phyloP scores from a whole-genome alignment of 2,797 vertebrate genomes.

The Macropodus opercularis region DNA sequence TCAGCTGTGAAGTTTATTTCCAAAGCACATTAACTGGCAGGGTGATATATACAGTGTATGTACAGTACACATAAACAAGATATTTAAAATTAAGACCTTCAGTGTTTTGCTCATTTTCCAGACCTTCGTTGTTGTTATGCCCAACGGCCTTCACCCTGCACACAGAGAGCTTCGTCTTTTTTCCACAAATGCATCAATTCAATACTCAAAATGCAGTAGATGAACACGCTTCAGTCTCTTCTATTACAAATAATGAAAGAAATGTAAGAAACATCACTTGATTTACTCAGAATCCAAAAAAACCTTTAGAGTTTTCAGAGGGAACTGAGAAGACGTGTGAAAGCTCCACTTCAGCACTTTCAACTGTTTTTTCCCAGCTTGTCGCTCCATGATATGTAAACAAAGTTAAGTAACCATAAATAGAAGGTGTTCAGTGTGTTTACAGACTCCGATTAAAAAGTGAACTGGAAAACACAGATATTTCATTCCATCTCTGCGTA shows the following conservation, averaged over 20 bases:
- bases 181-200: no score
- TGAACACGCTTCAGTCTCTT: no score
- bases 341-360: background rate
- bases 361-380: background rate
- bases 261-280: no score
- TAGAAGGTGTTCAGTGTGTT: background rate
- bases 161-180: no score
- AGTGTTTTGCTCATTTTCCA: background rate
- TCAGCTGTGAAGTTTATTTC: conserved; percentile 31
- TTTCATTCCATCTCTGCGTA: no score
- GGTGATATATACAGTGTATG: background rate
- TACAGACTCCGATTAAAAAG: background rate
- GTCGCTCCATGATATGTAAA: background rate
- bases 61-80: background rate
- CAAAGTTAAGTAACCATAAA: background rate
- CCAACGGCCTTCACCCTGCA: no score
- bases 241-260: no score
- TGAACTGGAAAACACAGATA: background rate
- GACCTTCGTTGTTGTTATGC: background rate
- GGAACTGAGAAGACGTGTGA: background rate
- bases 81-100: background rate
- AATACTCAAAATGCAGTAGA: no score
- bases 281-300: no score
- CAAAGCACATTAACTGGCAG: conserved; percentile 26
- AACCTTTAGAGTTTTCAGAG: no score